A percentile compares a stretch with the other conserved stretches of the same genome.
These are phyloP conservation scores for Abrostola tripartita DNA, from an alignment of 2,888 invertebrate species.

Conservation along the genomic window DNA sequence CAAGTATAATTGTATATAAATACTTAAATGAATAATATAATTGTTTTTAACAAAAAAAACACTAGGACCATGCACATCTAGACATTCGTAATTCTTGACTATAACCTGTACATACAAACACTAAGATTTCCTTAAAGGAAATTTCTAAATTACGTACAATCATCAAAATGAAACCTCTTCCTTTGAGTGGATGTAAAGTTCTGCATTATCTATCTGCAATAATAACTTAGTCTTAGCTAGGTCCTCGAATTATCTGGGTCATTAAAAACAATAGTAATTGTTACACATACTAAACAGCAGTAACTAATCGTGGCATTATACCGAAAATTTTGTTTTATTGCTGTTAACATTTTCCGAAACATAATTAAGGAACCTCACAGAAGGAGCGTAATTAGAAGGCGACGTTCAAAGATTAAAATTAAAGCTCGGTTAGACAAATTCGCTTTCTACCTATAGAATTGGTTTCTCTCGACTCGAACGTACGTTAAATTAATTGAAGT, in stretches of 20 bases:
- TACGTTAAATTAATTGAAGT: slow-evolving; percentile 46
- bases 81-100: too few species aligned
- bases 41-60: not conserved
- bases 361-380: slow-evolving; percentile 16
- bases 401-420: slow-evolving; percentile 33
- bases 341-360: slow-evolving; percentile 17
- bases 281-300: not conserved
- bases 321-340: not conserved
- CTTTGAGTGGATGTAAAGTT: too few species aligned
- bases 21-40: too few species aligned
- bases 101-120: too few species aligned
- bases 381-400: slow-evolving; percentile 28
- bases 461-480: slow-evolving; percentile 28
- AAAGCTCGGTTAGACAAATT: slow-evolving; percentile 34
- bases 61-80: too few species aligned
- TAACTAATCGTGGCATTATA: not conserved
- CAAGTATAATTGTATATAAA: not conserved
- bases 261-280: too few species aligned
- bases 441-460: slow-evolving; percentile 24
- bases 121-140: too few species aligned
- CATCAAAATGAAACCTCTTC: too few species aligned
- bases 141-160: too few species aligned
- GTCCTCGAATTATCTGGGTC: too few species aligned
- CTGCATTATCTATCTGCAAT: too few species aligned
- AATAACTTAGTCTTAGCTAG: too few species aligned